A percentile compares a stretch with the other conserved stretches of the same genome.
phyloP scores from a whole-genome alignment of 2,888 invertebrate genomes.

The Aleiodes alternator region DNA sequence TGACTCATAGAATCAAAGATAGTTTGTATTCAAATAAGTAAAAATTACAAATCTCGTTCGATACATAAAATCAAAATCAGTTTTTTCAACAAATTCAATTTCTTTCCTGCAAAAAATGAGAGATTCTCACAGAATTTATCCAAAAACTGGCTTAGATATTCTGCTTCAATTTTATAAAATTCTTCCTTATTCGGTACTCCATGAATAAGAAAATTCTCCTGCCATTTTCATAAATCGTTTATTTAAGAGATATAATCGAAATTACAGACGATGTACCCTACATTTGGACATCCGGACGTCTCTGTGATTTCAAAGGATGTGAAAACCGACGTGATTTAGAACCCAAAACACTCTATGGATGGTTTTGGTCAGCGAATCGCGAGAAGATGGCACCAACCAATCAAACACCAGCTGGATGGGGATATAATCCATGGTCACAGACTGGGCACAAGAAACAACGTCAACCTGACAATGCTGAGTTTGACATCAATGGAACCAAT shows the following conservation, averaged over 20 bases:
- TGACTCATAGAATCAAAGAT: background rate
- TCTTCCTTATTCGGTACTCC: too few species aligned
- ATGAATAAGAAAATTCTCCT: too few species aligned
- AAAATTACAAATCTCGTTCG: background rate
- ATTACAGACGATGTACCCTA: conserved; percentile 88
- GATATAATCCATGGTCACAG: conserved; percentile 93
- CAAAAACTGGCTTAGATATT: too few species aligned
- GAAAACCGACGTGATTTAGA: conserved; percentile 90
- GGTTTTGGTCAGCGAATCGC: conserved; percentile 95
- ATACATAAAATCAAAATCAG: too few species aligned
- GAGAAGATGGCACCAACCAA: conserved; percentile 91
- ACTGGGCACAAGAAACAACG: conserved; percentile 92
- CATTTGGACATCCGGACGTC: conserved; percentile 94
- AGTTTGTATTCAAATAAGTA: background rate
- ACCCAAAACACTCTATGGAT: conserved; percentile 89
- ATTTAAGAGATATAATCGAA: background rate
- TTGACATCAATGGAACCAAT: conserved; percentile 90
- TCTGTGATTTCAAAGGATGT: conserved; percentile 96
- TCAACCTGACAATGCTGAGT: conserved; percentile 94
- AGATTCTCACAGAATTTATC: too few species aligned
- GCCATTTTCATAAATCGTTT: too few species aligned
- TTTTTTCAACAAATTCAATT: too few species aligned
- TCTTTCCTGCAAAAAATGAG: too few species aligned
- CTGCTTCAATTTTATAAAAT: too few species aligned
- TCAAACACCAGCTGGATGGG: conserved; percentile 82